Evolutionary conservation across 2,888 invertebrate species (phyloP).

Genomic region (Germaria angustata): DNA sequence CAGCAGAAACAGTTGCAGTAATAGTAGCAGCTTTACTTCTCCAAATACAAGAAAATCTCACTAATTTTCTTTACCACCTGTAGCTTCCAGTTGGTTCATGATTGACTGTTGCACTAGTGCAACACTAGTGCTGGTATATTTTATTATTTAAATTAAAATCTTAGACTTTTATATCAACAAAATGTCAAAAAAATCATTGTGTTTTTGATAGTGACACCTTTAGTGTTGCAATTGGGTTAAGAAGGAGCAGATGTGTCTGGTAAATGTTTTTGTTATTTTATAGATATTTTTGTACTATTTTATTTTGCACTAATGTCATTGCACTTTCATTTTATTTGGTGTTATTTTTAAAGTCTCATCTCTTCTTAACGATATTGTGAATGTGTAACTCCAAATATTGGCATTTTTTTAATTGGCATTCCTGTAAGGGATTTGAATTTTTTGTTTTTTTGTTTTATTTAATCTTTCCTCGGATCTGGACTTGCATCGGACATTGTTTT

Average conservation of each 20-base stretch:
- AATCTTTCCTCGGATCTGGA: too few species aligned
- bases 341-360: too few species aligned
- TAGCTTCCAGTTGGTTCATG: conserved; percentile 33
- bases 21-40: background rate
- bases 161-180: conserved; percentile 11
- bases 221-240: background rate
- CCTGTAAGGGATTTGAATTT: too few species aligned
- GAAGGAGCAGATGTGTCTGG: background rate
- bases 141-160: background rate
- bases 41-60: conserved; percentile 14
- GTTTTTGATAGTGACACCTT: background rate
- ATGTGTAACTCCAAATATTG: too few species aligned
- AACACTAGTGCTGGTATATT: background rate
- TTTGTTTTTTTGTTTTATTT: too few species aligned
- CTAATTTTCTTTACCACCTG: conserved; percentile 43
- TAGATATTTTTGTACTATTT: background rate
- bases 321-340: too few species aligned
- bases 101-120: background rate
- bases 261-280: background rate
- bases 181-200: conserved; percentile 26
- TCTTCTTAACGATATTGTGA: too few species aligned
- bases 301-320: too few species aligned
- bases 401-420: too few species aligned
- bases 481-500: too few species aligned
- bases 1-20: background rate